Percentiles rank a stretch among this genome's conserved stretches.
phyloP scores from a whole-genome alignment of 2,888 invertebrate species.

The Palloptera scutellata region DNA sequence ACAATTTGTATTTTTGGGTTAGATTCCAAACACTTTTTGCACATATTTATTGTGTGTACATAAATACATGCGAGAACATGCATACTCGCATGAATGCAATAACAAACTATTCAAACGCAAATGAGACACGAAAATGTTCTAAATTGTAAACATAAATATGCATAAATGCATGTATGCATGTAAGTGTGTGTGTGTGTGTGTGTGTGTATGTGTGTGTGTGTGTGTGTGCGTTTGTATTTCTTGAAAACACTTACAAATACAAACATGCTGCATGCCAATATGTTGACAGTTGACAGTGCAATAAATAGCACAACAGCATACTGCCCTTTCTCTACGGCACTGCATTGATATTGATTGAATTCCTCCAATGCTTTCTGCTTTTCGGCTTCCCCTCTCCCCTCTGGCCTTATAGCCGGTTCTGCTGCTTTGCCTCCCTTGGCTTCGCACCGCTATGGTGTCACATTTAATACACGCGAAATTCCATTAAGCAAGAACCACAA shows the following conservation, averaged over 20 bases:
- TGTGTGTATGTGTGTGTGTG: constrained; percentile 31
- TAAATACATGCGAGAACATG: too few species aligned
- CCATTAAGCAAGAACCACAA: too few species aligned
- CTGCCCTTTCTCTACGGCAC: background rate
- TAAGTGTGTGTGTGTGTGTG: background rate
- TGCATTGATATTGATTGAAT: too few species aligned
- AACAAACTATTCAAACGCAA: too few species aligned
- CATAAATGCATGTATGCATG: background rate
- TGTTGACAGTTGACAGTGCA: background rate
- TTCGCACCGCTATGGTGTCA: background rate
- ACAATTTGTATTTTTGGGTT: too few species aligned
- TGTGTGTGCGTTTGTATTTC: constrained; percentile 20
- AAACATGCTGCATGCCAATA: background rate
- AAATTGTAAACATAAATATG: too few species aligned
- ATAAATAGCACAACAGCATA: too few species aligned
- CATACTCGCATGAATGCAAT: too few species aligned
- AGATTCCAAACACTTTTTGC: too few species aligned
- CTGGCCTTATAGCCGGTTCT: background rate
- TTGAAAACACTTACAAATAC: background rate
- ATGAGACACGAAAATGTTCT: too few species aligned
- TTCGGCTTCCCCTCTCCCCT: background rate
- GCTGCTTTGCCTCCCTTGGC: background rate
- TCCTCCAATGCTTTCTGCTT: constrained; percentile 15
- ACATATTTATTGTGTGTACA: too few species aligned
- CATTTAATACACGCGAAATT: too few species aligned